phyloP scores from a whole-genome alignment of 2,888 invertebrate genomes.

The Emmelina monodactyla region DNA sequence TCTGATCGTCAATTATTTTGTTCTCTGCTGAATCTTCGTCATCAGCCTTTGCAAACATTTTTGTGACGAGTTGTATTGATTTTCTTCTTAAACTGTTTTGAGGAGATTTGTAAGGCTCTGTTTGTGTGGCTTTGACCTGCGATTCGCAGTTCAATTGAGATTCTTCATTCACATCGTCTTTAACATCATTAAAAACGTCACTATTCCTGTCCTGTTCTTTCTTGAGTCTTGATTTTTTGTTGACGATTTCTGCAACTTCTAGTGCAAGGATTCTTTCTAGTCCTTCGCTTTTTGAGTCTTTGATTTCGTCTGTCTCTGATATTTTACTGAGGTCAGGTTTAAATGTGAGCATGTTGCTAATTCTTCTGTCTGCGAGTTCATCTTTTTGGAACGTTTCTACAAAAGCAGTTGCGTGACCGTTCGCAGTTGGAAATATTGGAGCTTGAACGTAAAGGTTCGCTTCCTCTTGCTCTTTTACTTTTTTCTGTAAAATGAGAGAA shows the following conservation, averaged over 20 bases:
- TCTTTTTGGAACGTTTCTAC: constrained; percentile 23
- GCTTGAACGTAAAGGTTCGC: no score
- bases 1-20: constrained; percentile 48
- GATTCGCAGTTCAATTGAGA: constrained; percentile 24
- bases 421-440: constrained; percentile 28
- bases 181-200: constrained; percentile 15
- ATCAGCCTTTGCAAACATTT: constrained; percentile 35
- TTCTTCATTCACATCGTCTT: constrained; percentile 21
- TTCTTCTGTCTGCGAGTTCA: constrained; percentile 35
- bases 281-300: constrained; percentile 22
- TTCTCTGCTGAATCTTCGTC: constrained; percentile 34
- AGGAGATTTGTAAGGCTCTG: constrained; percentile 32
- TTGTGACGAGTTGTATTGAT: constrained; percentile 39
- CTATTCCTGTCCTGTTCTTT: constrained; percentile 9
- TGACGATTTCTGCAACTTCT: constrained; percentile 40
- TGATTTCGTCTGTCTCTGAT: constrained; percentile 25
- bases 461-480: constrained; percentile 38
- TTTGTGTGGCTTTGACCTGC: constrained; percentile 34
- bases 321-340: constrained; percentile 37
- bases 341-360: constrained; percentile 45
- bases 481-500: constrained; percentile 31
- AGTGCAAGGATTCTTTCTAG: constrained; percentile 34
- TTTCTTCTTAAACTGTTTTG: constrained; percentile 38
- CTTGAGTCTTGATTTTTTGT: constrained; percentile 29
- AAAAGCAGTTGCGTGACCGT: constrained; percentile 29